phyloP scores from a whole-genome alignment of 2,888 invertebrate species.

The Apomyelois bistriatella region DNA sequence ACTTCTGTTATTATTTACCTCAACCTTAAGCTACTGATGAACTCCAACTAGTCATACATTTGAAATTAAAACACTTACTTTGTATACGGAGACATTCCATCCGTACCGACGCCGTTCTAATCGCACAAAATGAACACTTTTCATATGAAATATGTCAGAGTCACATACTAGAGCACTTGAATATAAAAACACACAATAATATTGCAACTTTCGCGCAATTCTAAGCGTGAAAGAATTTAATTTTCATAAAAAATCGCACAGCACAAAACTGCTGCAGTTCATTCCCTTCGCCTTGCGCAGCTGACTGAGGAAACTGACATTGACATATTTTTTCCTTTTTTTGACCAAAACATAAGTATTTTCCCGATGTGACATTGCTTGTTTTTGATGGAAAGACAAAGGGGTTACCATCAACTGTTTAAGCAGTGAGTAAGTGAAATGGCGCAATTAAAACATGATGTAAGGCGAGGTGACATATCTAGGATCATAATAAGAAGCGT shows the following conservation, averaged over 20 bases:
- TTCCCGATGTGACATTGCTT: too few relatives aligned
- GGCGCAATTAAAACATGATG: too few relatives aligned
- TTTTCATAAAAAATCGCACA: slow-evolving; percentile 16
- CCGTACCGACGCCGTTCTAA: slow-evolving; percentile 40
- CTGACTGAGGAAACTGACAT: slow-evolving; percentile 22
- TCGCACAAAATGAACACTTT: slow-evolving; percentile 29
- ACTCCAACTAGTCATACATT: not conserved
- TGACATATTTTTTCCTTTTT: slow-evolving; percentile 17
- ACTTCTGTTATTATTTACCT: slow-evolving; percentile 1
- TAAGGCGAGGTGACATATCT: too few relatives aligned
- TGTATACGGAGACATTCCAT: slow-evolving; percentile 59
- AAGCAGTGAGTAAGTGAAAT: too few relatives aligned
- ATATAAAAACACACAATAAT: slow-evolving; percentile 9
- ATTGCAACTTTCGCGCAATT: slow-evolving; percentile 22
- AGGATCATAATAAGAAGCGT: too few relatives aligned
- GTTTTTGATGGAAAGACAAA: too few relatives aligned
- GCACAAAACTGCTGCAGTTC: slow-evolving; percentile 6
- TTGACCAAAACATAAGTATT: not conserved
- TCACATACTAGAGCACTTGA: slow-evolving; percentile 27
- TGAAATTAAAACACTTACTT: slow-evolving; percentile 40
- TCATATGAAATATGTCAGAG: slow-evolving; percentile 26
- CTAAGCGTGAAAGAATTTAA: slow-evolving; percentile 18
- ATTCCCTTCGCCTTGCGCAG: slow-evolving; percentile 17
- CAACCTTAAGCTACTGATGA: not conserved
- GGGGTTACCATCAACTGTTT: too few relatives aligned